A percentile compares a stretch with the other conserved stretches of the same genome.
phyloP scores from a whole-genome alignment of 2,113 vertebrate species.

The Paramormyrops kingsleyae region DNA sequence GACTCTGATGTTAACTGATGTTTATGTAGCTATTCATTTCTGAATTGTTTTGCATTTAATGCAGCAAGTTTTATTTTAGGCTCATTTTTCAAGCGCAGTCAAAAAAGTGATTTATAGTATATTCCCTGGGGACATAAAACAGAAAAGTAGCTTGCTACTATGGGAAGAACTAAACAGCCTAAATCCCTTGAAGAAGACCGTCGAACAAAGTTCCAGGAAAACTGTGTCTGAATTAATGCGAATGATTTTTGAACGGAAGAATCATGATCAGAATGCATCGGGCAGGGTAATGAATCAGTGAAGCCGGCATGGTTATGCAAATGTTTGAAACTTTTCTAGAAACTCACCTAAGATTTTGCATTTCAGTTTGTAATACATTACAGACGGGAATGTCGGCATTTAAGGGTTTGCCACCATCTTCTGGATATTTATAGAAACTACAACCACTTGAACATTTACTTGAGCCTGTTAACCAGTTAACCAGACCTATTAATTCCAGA shows the following conservation, averaged over 20 bases:
- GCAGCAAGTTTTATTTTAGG: background rate
- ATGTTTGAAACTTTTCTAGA: background rate
- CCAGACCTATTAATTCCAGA: background rate
- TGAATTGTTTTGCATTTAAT: background rate
- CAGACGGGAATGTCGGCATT: background rate
- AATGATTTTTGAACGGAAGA: background rate
- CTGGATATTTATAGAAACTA: background rate
- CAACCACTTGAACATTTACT: background rate
- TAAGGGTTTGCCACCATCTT: background rate
- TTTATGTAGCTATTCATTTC: background rate
- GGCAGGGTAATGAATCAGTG: background rate
- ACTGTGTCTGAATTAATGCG: background rate
- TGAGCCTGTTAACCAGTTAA: background rate
- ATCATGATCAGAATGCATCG: background rate
- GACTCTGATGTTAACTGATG: background rate
- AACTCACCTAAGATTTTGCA: background rate
- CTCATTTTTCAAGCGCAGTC: background rate
- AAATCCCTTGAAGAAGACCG: background rate
- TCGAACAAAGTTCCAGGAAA: background rate
- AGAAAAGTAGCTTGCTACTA: background rate
- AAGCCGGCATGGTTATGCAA: background rate
- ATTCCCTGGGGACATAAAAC: background rate
- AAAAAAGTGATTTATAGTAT: background rate
- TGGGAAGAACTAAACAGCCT: background rate
- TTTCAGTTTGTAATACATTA: background rate